Evolutionary conservation across 2,888 invertebrate genomes (phyloP).

Genomic region (Ennomos fuscantarius): DNA sequence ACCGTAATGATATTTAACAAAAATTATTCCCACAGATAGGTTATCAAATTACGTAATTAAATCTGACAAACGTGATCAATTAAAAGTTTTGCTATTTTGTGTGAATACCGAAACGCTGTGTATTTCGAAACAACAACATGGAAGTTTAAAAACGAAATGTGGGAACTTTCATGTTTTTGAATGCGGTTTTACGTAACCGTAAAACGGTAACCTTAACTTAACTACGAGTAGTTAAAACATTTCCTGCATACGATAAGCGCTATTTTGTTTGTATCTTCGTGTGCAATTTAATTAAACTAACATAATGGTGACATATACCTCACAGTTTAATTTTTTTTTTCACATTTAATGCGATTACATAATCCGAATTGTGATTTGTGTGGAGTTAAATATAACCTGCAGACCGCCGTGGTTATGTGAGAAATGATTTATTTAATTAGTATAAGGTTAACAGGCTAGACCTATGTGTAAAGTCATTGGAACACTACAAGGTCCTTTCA

Average conservation of each 20-base stretch:
- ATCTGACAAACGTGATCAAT: conserved; percentile 33
- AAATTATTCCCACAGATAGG: background rate
- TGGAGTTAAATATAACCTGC: too few relatives aligned
- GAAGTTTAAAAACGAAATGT: conserved; percentile 34
- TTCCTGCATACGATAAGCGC: conserved; percentile 9
- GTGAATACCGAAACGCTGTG: conserved; percentile 24
- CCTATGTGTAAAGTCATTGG: too few relatives aligned
- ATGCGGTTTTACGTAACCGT: conserved; percentile 35
- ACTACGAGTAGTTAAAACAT: conserved; percentile 14
- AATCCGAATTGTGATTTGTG: too few relatives aligned
- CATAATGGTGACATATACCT: too few relatives aligned
- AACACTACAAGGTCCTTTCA: too few relatives aligned
- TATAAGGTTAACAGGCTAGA: too few relatives aligned
- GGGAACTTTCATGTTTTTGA: conserved; percentile 38
- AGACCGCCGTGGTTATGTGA: too few relatives aligned
- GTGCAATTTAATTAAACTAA: background rate
- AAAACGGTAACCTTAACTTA: conserved; percentile 27
- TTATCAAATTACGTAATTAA: conserved; percentile 19
- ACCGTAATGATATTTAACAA: too few relatives aligned
- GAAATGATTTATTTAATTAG: too few relatives aligned
- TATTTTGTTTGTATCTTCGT: background rate
- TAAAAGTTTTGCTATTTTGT: conserved; percentile 37
- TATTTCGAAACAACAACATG: conserved; percentile 37
- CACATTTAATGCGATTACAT: too few relatives aligned
- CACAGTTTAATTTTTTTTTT: too few relatives aligned